Percentiles rank a stretch among this genome's conserved stretches.
phyloP scores from a whole-genome alignment of 2,888 invertebrate species.

The Limnephilus lunatus region DNA sequence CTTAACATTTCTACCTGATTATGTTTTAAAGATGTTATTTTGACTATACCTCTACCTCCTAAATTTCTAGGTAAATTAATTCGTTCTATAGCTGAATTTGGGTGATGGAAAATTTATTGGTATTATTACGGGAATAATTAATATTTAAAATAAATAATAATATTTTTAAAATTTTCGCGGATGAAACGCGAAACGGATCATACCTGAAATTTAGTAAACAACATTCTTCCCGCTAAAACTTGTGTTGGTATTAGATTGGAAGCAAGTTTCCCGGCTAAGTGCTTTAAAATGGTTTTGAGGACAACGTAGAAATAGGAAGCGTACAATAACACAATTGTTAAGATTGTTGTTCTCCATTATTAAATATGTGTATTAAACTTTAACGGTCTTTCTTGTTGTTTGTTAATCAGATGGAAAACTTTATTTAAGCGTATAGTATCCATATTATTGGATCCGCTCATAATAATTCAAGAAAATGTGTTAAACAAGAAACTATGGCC shows the following conservation, averaged over 20 bases:
- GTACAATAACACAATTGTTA: slow-evolving; percentile 23
- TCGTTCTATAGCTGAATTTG: too few relatives aligned
- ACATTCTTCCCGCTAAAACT: slow-evolving; percentile 63
- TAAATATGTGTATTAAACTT: not conserved
- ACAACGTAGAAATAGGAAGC: slow-evolving; percentile 24
- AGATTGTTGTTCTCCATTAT: slow-evolving; percentile 8
- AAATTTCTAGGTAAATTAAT: too few relatives aligned
- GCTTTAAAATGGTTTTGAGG: slow-evolving; percentile 51
- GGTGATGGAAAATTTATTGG: too few relatives aligned
- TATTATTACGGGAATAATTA: too few relatives aligned
- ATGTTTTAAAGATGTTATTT: too few relatives aligned
- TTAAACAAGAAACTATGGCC: not conserved
- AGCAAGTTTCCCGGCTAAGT: slow-evolving; percentile 50
- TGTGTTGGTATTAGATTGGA: slow-evolving; percentile 64
- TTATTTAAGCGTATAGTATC: not conserved
- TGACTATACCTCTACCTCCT: too few relatives aligned
- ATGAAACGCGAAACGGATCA: slow-evolving; percentile 13
- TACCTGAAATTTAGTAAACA: slow-evolving; percentile 54
- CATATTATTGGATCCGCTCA: not conserved
- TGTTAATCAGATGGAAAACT: not conserved
- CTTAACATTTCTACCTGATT: too few relatives aligned
- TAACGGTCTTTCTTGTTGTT: not conserved
- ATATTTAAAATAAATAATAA: too few relatives aligned
- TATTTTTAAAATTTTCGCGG: not conserved
- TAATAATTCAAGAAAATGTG: not conserved